Base-by-base conservation (phyloP, 1,140 invertebrate species). In the Macrobrachium nipponense region DNA sequence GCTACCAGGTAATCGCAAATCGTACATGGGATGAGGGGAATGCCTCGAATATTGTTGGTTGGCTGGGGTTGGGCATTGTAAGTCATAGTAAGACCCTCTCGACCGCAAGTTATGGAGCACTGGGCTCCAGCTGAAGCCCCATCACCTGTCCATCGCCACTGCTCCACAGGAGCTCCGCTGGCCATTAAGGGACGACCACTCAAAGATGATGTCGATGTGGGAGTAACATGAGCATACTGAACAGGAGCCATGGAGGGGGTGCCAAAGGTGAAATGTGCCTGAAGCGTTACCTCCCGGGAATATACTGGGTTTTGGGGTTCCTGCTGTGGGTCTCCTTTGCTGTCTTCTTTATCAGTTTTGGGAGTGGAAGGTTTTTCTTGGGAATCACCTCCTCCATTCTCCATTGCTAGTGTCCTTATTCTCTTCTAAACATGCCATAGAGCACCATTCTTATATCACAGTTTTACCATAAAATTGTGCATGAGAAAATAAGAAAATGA, bases 191-290 rank as follows among this genome's bases (percentile, higher is more conserved):
- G 23, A n/a, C 43, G 77, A 4, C 64, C 80, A 68, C 51, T 59
- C 6, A 59, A 73, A 43, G 84, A 27, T 44, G 87, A 73, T 58
- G 62, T 70, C 51, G 73, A 76, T 15, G 86, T 77, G 76, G 81
- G 81, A 36, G 76, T 83, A 59, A 44, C 61, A 79, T 82, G 80
- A 78, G 81, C 59, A 77, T 83, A 83, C 20, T 82, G 83, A 44
- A 78, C 27, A 80, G 84, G 82, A 5, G 80, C 73, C 77, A 80
- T 70, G 5, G 82, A 36, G 8, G 83, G 77, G 12, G 75, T 78
- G 17, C 66, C 79, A 36, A 88, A 86, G 51, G 87, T 73, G 51
- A 89, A 85, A 59, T 88, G 77, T 5, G 84, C 85, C 76, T 88
- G 83, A 6, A 84, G 68, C 11, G 87, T 85, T 60, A 88, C 66